phyloP scores from a whole-genome alignment of 2,797 vertebrate genomes.

The Chelonia mydas region DNA sequence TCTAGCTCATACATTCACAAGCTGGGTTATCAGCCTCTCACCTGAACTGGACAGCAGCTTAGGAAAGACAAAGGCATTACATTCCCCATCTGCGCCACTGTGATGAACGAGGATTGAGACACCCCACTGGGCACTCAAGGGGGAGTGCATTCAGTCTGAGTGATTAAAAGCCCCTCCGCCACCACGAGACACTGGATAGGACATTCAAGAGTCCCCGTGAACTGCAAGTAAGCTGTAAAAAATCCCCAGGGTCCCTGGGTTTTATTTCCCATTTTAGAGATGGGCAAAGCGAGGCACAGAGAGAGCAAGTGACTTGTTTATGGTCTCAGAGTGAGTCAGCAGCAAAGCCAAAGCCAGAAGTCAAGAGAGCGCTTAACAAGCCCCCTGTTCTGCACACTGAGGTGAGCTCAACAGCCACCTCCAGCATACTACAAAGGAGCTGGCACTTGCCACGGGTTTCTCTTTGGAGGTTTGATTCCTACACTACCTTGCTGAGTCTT shows the following conservation, averaged over 20 bases:
- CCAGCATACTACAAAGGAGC: neutral
- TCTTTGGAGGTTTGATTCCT: neutral
- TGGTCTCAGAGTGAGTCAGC: neutral
- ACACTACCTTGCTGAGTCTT: neutral
- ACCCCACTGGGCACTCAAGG: neutral
- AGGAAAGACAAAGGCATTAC: neutral
- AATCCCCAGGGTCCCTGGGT: neutral
- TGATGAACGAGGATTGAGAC: neutral
- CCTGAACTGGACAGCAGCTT: neutral
- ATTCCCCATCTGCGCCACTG: neutral
- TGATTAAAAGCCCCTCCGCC: neutral
- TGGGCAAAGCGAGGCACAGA: neutral
- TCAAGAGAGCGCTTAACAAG: neutral
- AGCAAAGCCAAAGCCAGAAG: neutral
- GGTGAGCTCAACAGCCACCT: no score
- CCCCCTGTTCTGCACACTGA: neutral
- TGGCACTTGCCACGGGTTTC: neutral
- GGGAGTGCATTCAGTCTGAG: neutral
- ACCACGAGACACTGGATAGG: neutral
- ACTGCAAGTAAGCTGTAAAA: neutral
- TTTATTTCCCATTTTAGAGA: neutral
- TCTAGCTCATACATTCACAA: neutral
- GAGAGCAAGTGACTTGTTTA: neutral
- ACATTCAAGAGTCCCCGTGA: neutral
- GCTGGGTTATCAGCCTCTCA: neutral